Conservation (phyloP, 2,113 vertebrate species). For the Siniperca chuatsi region DNA sequence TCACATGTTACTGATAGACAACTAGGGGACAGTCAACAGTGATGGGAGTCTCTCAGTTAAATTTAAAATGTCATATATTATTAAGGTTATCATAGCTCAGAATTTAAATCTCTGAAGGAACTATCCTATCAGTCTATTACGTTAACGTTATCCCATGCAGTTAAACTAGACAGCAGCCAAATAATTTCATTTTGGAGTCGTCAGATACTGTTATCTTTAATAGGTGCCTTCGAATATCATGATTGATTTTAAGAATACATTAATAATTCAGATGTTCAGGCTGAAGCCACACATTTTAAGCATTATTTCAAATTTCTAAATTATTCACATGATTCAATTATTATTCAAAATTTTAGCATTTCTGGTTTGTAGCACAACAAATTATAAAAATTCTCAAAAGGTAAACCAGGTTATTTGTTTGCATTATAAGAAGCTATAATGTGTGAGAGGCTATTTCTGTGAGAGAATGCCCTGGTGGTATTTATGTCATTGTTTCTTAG, state of each 20-base stretch:
- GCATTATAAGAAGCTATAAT: neutral
- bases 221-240: neutral
- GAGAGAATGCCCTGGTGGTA: neutral
- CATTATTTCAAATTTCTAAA: neutral
- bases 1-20: neutral
- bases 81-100: neutral
- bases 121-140: neutral
- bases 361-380: neutral
- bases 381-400: neutral
- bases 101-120: neutral
- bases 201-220: neutral
- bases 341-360: neutral
- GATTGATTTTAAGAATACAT: neutral
- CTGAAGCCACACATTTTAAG: neutral
- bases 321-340: neutral
- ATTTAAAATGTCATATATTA: neutral
- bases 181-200: neutral
- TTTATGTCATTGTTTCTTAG: neutral
- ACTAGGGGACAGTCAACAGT: neutral
- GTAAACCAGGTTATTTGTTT: neutral
- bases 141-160: neutral
- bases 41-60: neutral
- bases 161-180: too few relatives aligned
- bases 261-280: neutral
- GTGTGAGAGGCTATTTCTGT: neutral